Evolutionary conservation across 2,888 invertebrate genomes (phyloP).

Genomic region (Eilema griseolum): DNA sequence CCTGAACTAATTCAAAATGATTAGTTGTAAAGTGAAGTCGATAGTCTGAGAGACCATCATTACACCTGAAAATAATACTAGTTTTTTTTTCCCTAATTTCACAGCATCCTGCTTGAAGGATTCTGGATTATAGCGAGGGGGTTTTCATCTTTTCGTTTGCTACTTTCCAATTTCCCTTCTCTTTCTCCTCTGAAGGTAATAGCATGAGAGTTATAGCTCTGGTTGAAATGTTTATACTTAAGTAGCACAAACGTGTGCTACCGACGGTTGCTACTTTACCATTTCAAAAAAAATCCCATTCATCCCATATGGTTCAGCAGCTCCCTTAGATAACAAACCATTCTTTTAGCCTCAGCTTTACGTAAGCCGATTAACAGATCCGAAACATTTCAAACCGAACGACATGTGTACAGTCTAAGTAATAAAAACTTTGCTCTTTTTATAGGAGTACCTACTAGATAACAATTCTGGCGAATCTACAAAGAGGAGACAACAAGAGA

Average conservation of each 20-base stretch:
- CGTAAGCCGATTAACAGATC: constrained; percentile 48
- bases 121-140: no score
- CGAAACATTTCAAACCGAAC: constrained; percentile 37
- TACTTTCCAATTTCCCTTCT: neutral
- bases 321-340: constrained; percentile 29
- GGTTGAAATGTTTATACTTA: neutral
- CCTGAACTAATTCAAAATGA: no score
- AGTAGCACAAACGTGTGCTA: neutral
- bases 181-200: neutral
- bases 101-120: no score
- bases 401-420: constrained; percentile 41
- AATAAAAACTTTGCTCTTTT: constrained; percentile 69
- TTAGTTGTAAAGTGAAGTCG: no score
- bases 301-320: constrained; percentile 8
- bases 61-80: no score
- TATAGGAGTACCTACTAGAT: constrained; percentile 61
- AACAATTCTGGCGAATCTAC: constrained; percentile 66
- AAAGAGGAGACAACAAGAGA: constrained; percentile 58
- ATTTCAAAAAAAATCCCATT: neutral
- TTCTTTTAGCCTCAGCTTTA: constrained; percentile 37
- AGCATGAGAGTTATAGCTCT: neutral
- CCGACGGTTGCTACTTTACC: neutral
- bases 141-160: neutral
- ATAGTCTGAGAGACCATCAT: no score
- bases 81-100: no score